Percentiles rank a stretch among this genome's conserved stretches.
Conservation (phyloP, 2,888 invertebrate genomes). For the Thelaira solivaga region DNA sequence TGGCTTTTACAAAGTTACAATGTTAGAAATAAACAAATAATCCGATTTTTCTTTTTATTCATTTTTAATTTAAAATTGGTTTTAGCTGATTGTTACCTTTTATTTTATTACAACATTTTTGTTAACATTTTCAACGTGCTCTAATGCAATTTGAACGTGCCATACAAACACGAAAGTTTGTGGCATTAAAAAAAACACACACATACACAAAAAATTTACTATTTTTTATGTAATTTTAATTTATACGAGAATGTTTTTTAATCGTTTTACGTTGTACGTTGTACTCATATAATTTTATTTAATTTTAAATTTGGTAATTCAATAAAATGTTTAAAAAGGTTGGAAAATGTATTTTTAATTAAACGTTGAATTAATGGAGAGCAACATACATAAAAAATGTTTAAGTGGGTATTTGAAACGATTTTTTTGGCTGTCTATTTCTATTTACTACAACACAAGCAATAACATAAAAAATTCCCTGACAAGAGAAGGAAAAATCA, state of each 20-base stretch:
- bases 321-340: slow-evolving; percentile 35
- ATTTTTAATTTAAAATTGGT: neutral
- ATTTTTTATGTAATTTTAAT: slow-evolving; percentile 35
- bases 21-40: no score
- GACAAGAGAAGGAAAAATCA: neutral
- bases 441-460: neutral
- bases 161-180: neutral
- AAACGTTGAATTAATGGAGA: slow-evolving; percentile 42
- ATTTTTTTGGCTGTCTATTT: neutral
- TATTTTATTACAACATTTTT: neutral
- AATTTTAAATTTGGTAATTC: slow-evolving; percentile 51
- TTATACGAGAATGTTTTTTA: slow-evolving; percentile 9
- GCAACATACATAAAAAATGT: no score
- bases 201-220: neutral
- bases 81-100: neutral
- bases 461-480: neutral
- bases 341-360: slow-evolving; percentile 49
- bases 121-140: slow-evolving; percentile 29
- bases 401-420: neutral
- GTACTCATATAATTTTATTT: slow-evolving; percentile 12
- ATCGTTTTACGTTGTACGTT: neutral
- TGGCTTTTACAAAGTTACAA: no score
- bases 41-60: neutral
- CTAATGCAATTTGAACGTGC: slow-evolving; percentile 27
- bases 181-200: neutral